Conservation (phyloP, 2,113 vertebrate species). For the Silurus meridionalis region DNA sequence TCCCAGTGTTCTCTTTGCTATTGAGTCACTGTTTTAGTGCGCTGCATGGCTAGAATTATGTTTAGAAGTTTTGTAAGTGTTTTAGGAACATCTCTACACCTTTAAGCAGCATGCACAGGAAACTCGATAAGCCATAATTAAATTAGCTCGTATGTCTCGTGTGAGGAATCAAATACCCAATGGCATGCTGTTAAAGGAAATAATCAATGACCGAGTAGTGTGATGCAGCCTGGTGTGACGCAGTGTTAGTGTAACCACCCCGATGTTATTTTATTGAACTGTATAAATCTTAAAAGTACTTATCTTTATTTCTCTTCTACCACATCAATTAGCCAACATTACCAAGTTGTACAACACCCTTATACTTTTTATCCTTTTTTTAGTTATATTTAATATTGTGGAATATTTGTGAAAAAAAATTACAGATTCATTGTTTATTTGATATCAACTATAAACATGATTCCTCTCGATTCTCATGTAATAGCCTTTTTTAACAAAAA, state of each 20-base stretch:
- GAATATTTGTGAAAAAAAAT: neutral
- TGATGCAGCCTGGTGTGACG: neutral
- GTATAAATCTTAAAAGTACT: neutral
- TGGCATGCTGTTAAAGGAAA: neutral
- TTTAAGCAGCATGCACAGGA: neutral
- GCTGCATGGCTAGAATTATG: no score
- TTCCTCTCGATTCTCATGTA: neutral
- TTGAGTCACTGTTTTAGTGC: slow-evolving; percentile 8
- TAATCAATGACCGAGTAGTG: neutral
- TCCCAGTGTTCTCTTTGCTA: neutral
- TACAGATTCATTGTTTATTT: neutral
- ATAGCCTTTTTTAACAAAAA: neutral
- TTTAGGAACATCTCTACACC: neutral
- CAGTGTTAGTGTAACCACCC: neutral
- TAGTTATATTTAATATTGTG: neutral
- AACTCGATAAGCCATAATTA: neutral
- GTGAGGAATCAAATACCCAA: neutral
- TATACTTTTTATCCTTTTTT: neutral
- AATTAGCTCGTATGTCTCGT: neutral
- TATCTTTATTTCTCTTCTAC: neutral
- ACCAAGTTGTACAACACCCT: neutral
- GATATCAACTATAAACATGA: neutral
- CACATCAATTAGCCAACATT: neutral
- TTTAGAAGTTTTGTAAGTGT: neutral
- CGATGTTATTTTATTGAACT: neutral